A percentile compares a stretch with the other conserved stretches of the same genome.
These are phyloP conservation scores for Panzeria rudis DNA, from an alignment of 2,888 invertebrate genomes.

Conservation along the genomic window DNA sequence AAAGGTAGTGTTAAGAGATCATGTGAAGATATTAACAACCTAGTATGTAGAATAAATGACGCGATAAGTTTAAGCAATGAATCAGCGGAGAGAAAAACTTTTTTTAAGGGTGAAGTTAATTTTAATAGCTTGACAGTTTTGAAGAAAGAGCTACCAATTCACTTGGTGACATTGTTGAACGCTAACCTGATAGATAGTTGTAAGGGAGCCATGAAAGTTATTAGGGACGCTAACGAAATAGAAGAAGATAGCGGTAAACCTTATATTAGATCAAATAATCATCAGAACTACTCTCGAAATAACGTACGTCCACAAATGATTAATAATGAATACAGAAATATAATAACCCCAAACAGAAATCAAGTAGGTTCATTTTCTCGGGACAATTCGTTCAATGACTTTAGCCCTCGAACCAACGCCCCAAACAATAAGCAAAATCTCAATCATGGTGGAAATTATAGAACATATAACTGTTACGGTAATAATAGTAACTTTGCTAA, in stretches of 20 bases:
- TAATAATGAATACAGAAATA: neutral
- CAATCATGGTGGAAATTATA: neutral
- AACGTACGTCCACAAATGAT: neutral
- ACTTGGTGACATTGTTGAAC: neutral
- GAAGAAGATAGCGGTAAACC: too few species aligned
- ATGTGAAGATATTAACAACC: too few species aligned
- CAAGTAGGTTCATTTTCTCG: too few species aligned
- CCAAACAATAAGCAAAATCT: neutral
- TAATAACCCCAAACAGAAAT: neutral
- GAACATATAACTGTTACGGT: neutral
- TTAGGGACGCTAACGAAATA: too few species aligned
- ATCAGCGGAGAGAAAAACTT: too few species aligned
- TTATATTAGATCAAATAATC: slow-evolving; percentile 1
- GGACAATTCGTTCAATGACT: too few species aligned
- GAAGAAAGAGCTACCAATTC: neutral
- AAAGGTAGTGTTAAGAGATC: too few species aligned
- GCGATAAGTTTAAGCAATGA: too few species aligned
- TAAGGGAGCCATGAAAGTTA: neutral
- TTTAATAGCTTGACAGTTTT: too few species aligned
- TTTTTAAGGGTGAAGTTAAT: too few species aligned
- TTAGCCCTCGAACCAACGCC: neutral
- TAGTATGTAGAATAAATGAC: too few species aligned
- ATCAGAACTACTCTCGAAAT: neutral
- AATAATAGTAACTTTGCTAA: too few species aligned
- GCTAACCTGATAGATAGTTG: neutral